Base-by-base conservation (phyloP, 37 sponge, comb jelly and placozoan species). In the Tethya wilhelma region DNA sequence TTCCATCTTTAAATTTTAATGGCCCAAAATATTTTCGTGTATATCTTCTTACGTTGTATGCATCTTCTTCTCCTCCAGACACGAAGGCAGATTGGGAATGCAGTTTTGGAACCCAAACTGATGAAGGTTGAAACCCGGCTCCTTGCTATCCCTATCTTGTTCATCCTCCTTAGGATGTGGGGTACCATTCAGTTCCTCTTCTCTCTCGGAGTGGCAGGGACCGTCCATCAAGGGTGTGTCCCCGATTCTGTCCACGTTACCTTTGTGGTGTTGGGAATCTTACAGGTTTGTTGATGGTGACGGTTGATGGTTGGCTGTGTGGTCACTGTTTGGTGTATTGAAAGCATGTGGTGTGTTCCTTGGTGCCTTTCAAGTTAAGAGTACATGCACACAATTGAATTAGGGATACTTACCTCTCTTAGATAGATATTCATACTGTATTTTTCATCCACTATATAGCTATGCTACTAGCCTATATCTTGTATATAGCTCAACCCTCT, bases 91-190 rank as follows among this genome's bases (percentile, higher is more conserved):
- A 29, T 78, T 29, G 36, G 38, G 53, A 45, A 78, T 34, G 46
- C 67, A 2, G 26, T n/a, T 23, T 4, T 53, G 19, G 55, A 53
- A 33, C 79, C 79, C 30, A 38, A 53, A 29, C 40, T 53, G 38
- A 2, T 36, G 19, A 32, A 66, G 2, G 70, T 80, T 1, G 80
- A 80, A 43, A 38, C 29, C 0, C 38, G 80, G 0, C 70, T 80
- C 6, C 39, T 81, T 17, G 34, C 53, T 25, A 86, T 91, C 23
- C 92, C 92, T 1, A 0, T 83, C 1, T 22, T 83, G 7, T 91
- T 91, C 80, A 74, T 91, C 62, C 63, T 91, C 0, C 56, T 91
- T 14, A 63, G 92, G 37, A 79, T 87, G 56, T 91, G 92, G 92
- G 92, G 92, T 0, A 91, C 88, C 36, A 17, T 91, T 17, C 79